phyloP scores from a whole-genome alignment of 2,797 vertebrate species.

The Alcedo quadribrachys region DNA sequence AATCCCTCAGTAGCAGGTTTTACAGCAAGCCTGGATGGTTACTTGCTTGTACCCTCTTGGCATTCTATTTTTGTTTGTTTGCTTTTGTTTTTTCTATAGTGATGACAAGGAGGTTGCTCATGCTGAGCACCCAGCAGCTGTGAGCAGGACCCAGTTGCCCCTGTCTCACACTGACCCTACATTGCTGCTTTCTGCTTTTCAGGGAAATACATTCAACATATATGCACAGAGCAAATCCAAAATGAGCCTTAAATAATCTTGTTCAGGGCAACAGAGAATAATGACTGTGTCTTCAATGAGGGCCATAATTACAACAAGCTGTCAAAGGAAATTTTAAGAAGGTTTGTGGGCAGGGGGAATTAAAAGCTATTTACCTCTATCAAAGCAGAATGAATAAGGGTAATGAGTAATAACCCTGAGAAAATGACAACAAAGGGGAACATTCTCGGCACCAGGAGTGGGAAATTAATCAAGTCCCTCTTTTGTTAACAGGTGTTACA shows the following conservation, averaged over 20 bases:
- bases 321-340: conserved; percentile 68
- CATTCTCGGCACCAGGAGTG: conserved; percentile 55
- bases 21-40: not conserved
- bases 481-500: conserved; percentile 67
- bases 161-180: not conserved
- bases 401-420: conserved; percentile 73
- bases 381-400: conserved; percentile 71
- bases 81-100: not conserved
- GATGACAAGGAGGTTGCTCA: conserved; percentile 22
- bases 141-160: conserved; percentile 10
- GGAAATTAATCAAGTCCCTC: conserved; percentile 68
- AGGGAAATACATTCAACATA: conserved; percentile 31
- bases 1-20: conserved; percentile 45
- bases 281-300: conserved; percentile 65
- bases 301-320: conserved; percentile 71
- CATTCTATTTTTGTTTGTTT: not conserved
- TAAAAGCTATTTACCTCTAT: conserved; percentile 73
- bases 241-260: conserved; percentile 63
- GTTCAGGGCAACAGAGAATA: conserved; percentile 67
- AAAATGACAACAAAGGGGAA: conserved; percentile 70
- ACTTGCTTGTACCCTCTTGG: conserved; percentile 31
- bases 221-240: conserved; percentile 22
- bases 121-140: not conserved
- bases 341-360: conserved; percentile 64
- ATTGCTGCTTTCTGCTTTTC: conserved; percentile 38